Conservation (phyloP, 2,888 invertebrate genomes). For the Epiblema foenella region DNA sequence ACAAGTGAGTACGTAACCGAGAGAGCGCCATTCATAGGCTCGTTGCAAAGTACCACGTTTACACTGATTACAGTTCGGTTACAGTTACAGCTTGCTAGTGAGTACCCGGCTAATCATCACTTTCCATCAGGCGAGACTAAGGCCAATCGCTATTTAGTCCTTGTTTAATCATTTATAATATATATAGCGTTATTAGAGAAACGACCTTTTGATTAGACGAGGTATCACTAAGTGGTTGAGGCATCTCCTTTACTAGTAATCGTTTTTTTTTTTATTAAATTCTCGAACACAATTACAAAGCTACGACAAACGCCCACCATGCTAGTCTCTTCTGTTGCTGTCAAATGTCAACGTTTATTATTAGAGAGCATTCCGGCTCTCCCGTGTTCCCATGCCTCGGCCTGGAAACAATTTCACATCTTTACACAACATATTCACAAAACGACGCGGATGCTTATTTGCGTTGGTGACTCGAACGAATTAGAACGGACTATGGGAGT, state of each 20-base stretch:
- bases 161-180: no score
- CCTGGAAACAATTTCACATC: conserved; percentile 81
- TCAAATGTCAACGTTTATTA: conserved; percentile 48
- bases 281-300: not conserved
- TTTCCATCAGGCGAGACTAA: no score
- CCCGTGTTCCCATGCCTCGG: conserved; percentile 72
- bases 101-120: no score
- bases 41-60: no score
- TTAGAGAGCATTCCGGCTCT: conserved; percentile 50
- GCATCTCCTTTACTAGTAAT: not conserved
- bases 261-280: not conserved
- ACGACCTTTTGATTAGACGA: no score
- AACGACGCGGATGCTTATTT: conserved; percentile 67
- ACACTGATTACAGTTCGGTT: no score
- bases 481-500: conserved; percentile 69
- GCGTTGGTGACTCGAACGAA: conserved; percentile 81
- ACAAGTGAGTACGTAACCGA: no score
- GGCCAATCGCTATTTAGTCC: no score
- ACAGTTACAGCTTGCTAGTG: no score
- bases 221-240: no score
- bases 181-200: no score
- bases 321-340: conserved; percentile 14
- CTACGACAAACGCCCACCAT: conserved; percentile 18
- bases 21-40: no score
- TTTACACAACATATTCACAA: conserved; percentile 82